phyloP scores from a whole-genome alignment of 2,797 vertebrate species.

The Takifugu rubripes region DNA sequence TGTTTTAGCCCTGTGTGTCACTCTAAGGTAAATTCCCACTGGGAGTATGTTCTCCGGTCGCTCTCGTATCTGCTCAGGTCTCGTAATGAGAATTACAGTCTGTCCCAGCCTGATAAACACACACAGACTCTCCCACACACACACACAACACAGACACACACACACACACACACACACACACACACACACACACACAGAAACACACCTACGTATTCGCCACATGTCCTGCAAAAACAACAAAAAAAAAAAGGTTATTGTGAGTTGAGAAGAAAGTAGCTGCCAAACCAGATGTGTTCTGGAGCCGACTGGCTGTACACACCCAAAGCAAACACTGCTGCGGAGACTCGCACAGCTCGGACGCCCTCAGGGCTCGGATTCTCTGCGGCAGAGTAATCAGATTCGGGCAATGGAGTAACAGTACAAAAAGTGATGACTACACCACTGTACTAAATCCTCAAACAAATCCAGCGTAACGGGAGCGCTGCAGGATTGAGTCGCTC shows the following conservation, averaged over 20 bases:
- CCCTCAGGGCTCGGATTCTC: conserved; percentile 42
- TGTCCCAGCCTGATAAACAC: conserved; percentile 14
- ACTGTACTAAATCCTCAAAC: conserved; percentile 12
- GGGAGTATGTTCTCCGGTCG: conserved; percentile 38
- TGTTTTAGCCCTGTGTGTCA: conserved; percentile 51
- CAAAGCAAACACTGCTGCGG: conserved; percentile 17
- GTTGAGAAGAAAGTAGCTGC: conserved; percentile 12
- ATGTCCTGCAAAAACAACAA: conserved; percentile 4
- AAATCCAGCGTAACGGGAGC: conserved; percentile 12
- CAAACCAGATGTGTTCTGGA: conserved; percentile 13
- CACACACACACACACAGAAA: conserved; percentile 16
- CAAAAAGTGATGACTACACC: conserved; percentile 26
- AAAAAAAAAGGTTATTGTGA: conserved; percentile 7
- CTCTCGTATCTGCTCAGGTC: conserved; percentile 40
- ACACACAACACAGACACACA: conserved; percentile 15
- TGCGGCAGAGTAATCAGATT: conserved; percentile 38
- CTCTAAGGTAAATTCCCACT: conserved; percentile 26
- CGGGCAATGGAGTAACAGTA: too few relatives aligned
- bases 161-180: not conserved
- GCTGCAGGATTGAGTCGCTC: conserved; percentile 4
- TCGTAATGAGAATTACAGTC: conserved; percentile 55
- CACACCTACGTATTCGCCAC: not conserved
- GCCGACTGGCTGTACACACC: conserved; percentile 1
- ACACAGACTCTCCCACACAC: conserved; percentile 10
- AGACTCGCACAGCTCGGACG: conserved; percentile 25